Percentiles rank a stretch among this genome's conserved stretches.
Evolutionary conservation across 2,888 invertebrate genomes (phyloP).

Genomic region (Diplolepis rosae): DNA sequence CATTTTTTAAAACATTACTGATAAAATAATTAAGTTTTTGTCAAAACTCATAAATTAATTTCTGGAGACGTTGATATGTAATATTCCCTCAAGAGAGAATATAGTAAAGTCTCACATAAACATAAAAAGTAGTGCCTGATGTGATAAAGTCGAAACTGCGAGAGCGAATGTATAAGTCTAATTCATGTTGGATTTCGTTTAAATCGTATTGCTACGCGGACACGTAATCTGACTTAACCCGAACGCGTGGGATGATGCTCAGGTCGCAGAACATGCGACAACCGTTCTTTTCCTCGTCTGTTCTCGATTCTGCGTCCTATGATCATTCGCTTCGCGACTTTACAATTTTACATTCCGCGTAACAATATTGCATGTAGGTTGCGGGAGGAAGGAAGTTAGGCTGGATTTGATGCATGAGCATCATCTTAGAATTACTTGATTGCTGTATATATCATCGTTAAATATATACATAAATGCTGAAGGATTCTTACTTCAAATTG

Average conservation of each 20-base stretch:
- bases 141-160: slow-evolving; percentile 6
- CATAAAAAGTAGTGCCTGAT: slow-evolving; percentile 25
- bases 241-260: slow-evolving; percentile 20
- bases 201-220: slow-evolving; percentile 26
- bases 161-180: slow-evolving; percentile 28
- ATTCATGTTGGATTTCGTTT: slow-evolving; percentile 11
- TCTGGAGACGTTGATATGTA: slow-evolving; percentile 19
- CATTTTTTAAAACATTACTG: too few relatives aligned
- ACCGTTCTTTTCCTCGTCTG: slow-evolving; percentile 16
- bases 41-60: not conserved
- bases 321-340: slow-evolving; percentile 7
- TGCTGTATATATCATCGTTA: slow-evolving; percentile 8
- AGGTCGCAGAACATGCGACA: slow-evolving; percentile 22
- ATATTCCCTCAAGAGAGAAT: slow-evolving; percentile 16
- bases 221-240: slow-evolving; percentile 1
- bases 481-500: not conserved
- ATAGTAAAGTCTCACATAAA: slow-evolving; percentile 8
- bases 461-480: not conserved
- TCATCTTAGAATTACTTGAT: slow-evolving; percentile 11
- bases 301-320: slow-evolving; percentile 29
- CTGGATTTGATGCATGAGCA: not conserved
- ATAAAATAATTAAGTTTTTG: not conserved
- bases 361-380: slow-evolving; percentile 11
- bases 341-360: not conserved
- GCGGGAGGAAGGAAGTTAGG: not conserved